Evolutionary conservation across 2,888 invertebrate species (phyloP), one percentile per base, ranked within the genome.

Genomic region (Drosophila atripex): DNA sequence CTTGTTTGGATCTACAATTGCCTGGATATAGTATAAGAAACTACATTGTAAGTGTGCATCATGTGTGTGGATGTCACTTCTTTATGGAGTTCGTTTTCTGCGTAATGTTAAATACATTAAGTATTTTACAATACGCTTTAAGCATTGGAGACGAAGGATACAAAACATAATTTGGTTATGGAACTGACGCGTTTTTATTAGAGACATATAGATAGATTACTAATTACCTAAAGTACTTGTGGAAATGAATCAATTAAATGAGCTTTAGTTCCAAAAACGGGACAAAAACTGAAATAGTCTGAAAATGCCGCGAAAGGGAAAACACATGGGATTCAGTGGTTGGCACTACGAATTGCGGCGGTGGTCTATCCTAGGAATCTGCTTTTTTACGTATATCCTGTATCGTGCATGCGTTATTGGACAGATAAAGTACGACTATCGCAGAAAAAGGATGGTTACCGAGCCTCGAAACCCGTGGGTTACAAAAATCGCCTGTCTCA

Each of bases 1-100:
- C 6, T 2, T 32, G 32, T 18, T 59, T 30, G 14, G 35, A 45
- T 16, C 3, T 66, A 1, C 68, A 53, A 18, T 16, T 53, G 11
- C 46, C 30, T 1, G 8, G 32, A 6, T 45, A 66, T 4, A 68
- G 53, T 0, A 18, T 66, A 0, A 46, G 51, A 2, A 64, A 64
- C 32, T 45, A 64, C 7, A 64, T 64, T 23, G 32, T 64, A 7
- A 64, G 25, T 23, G 8, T 41, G 7, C 6, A 64, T 14, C 46
- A 65, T 12, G 35, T 49, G 11, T 65, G 65, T 11, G 16, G 47
- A 3, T 21, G 69, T 8, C 8, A 30, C 18, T 54, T 68, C 23
- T 41, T 68, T 3, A 3, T 65, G 41, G 28, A 54, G 8, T 65
- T 54, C 35, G 25, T 54, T 11, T 68, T 53, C 3, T 66, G 65